Evolutionary conservation across 2,888 invertebrate species (phyloP), one percentile per base, ranked within the genome.

Genomic region (Xestoiulus laeticollis): DNA sequence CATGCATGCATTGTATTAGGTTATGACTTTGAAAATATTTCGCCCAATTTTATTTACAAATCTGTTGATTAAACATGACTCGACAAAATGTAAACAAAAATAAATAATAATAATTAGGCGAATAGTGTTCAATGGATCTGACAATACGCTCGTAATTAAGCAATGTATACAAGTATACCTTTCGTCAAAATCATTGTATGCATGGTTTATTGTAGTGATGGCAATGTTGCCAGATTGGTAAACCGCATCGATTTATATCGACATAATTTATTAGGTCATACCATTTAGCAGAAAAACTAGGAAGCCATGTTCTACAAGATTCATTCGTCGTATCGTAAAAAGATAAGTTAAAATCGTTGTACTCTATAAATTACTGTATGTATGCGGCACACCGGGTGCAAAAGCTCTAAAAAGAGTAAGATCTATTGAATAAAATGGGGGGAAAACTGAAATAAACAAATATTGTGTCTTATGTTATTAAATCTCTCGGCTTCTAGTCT

Each of bases 381-480:
- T 22, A 26, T 22, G 12, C 0, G 26, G 26, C 5, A 10, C 1
- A 26, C 26, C 68, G 22, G 68, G 22, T 22, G 68, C 68, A 26
- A 68, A 4, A 10, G 68, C 6, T 22, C 22, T 68, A 26, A 68
- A 68, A 68, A 22, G 0, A 68, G 26, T 10, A 3, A 1, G 26
- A 68, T 68, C 68, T 26, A 68, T 26, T 26, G 68, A 68, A 68
- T 68, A 68, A 68, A 68, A 68, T 68, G 10, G 26, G 38, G 10
- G 68, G 26, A 68, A 68, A 68, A 68, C 10, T 26, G 68, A 68
- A 68, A 68, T 26, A 68, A 26, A 68, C 22, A 68, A 22, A 68
- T 26, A 68, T 68, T 22, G 1, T 68, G 68, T 68, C 68, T 68
- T 22, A 68, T 68, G 68, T 68, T 68, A 68, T 68, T 68, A 68